Evolutionary conservation across 1,140 invertebrate species (phyloP).

Genomic region (Caenorhabditis brenneri): DNA sequence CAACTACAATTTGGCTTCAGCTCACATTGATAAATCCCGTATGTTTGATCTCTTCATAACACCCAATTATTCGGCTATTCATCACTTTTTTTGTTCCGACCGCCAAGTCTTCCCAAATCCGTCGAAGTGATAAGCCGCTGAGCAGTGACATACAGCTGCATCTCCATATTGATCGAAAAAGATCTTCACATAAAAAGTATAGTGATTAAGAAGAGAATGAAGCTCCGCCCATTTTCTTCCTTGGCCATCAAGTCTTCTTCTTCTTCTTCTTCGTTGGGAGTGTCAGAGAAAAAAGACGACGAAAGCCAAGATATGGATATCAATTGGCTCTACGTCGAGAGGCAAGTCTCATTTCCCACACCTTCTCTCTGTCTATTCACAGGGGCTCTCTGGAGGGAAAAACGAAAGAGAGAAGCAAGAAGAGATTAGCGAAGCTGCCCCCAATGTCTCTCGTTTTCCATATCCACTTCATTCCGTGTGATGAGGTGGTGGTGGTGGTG

Average conservation of each 20-base stretch:
- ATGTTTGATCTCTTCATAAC: constrained; percentile 25
- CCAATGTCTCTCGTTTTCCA: neutral
- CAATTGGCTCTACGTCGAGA: constrained; percentile 19
- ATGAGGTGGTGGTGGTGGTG: neutral
- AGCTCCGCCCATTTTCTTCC: neutral
- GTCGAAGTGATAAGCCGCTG: neutral
- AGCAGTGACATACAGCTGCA: neutral
- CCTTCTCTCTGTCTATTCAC: neutral
- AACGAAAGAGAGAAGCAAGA: constrained; percentile 19
- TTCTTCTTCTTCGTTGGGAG: neutral
- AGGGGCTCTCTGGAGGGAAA: neutral
- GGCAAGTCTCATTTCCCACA: neutral
- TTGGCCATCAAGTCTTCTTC: neutral
- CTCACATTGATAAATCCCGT: neutral
- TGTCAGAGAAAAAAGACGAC: neutral
- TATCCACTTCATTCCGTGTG: neutral
- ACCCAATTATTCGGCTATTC: constrained; percentile 22
- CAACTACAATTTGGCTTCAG: neutral
- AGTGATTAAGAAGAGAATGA: constrained; percentile 17
- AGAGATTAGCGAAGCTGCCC: neutral
- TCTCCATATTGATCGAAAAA: neutral
- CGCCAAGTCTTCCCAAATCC: neutral
- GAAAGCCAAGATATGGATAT: constrained; percentile 36
- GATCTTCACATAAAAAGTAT: constrained; percentile 10
- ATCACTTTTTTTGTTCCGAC: neutral